Conservation (phyloP, 1,140 invertebrate genomes). For the Potamilus streckersoni region DNA sequence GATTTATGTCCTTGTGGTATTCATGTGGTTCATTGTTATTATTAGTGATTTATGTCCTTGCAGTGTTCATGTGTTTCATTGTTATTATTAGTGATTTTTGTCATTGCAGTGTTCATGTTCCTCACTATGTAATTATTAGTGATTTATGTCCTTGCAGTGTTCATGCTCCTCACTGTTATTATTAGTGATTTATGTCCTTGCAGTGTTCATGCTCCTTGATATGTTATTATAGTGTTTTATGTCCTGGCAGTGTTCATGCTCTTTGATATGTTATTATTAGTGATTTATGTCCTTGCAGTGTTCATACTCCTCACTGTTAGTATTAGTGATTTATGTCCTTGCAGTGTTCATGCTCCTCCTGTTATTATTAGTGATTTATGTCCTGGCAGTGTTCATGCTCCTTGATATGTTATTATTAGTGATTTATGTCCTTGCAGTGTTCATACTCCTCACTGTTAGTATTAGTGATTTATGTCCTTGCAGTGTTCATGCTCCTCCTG, state of each 20-base stretch:
- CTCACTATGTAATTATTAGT: background rate
- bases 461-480: constrained; percentile 35
- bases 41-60: constrained; percentile 35
- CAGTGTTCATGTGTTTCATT: constrained; percentile 66
- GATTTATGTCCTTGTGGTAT: constrained; percentile 40
- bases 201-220: constrained; percentile 67
- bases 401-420: background rate
- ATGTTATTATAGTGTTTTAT: background rate
- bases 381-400: constrained; percentile 70
- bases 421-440: constrained; percentile 66
- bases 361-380: background rate
- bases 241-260: constrained; percentile 66
- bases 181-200: constrained; percentile 35
- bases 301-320: constrained; percentile 60
- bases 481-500: constrained; percentile 67
- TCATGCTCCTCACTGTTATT: too few relatives aligned
- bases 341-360: constrained; percentile 67
- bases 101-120: constrained; percentile 70
- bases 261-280: background rate
- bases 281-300: constrained; percentile 65
- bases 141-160: constrained; percentile 65
- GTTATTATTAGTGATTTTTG: background rate
- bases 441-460: constrained; percentile 55
- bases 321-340: constrained; percentile 34
- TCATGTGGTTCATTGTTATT: too few relatives aligned